These are phyloP conservation scores for Myotis vivesi DNA, from an alignment of 2,797 vertebrate genomes.

Conservation along the genomic window DNA sequence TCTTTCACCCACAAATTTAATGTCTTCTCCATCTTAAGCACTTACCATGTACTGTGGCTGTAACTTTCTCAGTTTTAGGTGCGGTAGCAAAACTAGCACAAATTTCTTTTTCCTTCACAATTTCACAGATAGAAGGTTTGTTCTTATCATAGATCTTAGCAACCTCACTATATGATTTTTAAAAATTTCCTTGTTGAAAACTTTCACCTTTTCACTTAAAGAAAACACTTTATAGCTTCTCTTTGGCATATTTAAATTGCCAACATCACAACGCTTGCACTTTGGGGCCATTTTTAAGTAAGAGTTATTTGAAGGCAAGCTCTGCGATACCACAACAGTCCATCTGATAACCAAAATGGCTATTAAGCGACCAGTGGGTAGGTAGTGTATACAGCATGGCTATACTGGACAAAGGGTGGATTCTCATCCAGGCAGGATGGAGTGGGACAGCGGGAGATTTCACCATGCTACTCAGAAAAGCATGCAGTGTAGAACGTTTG, in stretches of 20 bases:
- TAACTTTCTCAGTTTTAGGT: not conserved
- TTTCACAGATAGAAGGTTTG: not conserved
- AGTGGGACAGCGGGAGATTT: not conserved
- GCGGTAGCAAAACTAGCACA: not conserved
- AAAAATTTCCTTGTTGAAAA: not conserved
- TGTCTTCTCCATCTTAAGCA: not conserved
- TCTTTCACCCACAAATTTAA: not conserved
- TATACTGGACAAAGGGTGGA: not conserved
- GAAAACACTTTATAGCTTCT: not conserved
- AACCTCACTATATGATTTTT: not conserved
- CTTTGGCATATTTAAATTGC: not conserved
- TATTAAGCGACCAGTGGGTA: not conserved
- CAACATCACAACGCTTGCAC: not conserved
- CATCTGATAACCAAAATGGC: not conserved
- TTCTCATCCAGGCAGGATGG: not conserved
- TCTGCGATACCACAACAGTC: not conserved
- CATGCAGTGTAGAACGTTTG: not conserved
- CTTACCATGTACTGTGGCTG: not conserved
- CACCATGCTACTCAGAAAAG: not conserved
- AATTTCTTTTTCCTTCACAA: not conserved
- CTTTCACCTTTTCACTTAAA: not conserved
- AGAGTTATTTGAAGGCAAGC: not conserved
- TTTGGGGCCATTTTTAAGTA: not conserved
- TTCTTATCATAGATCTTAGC: not conserved
- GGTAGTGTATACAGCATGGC: not conserved